Conservation (phyloP, 1,140 invertebrate genomes). For the Meloidogyne chitwoodi region DNA sequence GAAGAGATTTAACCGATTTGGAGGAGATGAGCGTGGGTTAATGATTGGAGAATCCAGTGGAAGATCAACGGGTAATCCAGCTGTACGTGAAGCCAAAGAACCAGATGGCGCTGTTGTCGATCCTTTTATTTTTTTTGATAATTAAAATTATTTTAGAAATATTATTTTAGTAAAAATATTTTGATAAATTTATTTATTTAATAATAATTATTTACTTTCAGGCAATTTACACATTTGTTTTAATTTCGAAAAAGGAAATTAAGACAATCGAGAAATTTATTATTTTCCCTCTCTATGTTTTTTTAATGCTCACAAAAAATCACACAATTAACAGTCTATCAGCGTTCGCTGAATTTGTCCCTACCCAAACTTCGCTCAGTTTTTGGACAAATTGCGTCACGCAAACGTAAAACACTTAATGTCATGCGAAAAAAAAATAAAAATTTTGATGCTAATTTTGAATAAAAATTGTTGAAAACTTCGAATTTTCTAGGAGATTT, state of each 20-base stretch:
- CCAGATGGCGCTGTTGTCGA: constrained; percentile 17
- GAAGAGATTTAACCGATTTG: constrained; percentile 50
- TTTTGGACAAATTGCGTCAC: neutral
- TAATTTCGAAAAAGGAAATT: neutral
- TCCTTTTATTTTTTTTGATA: constrained; percentile 4
- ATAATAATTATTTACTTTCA: neutral
- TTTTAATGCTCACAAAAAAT: neutral
- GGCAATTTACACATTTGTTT: neutral
- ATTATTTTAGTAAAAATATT: neutral
- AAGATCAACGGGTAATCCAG: constrained; percentile 15
- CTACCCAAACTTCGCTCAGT: neutral
- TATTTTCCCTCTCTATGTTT: neutral
- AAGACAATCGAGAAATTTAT: neutral
- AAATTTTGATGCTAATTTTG: neutral
- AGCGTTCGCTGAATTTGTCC: neutral
- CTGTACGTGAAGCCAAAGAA: neutral
- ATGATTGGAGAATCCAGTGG: constrained; percentile 47
- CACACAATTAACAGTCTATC: neutral
- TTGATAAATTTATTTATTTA: neutral
- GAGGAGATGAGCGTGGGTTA: constrained; percentile 37
- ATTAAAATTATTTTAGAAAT: neutral
- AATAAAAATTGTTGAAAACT: neutral
- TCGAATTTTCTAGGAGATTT: too few relatives aligned
- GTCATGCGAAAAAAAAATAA: neutral
- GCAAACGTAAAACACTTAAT: neutral